Evolutionary conservation across 2,888 invertebrate species (phyloP).

Genomic region (Sinodicranocentrus sp.): DNA sequence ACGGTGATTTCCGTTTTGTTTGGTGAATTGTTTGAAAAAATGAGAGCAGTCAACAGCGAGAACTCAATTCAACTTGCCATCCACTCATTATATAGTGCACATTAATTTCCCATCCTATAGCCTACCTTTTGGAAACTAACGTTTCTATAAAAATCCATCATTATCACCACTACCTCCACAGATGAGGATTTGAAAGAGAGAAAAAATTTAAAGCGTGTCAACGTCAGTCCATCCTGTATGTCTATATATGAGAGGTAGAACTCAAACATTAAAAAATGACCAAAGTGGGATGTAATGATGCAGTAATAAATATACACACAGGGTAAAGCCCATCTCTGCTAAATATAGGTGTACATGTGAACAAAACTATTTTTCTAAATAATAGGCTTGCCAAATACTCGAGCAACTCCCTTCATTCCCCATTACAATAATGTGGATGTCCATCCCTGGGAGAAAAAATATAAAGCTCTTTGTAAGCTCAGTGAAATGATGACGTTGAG

Average conservation of each 20-base stretch:
- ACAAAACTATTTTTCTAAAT: neutral
- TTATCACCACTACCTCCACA: no score
- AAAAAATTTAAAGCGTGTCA: neutral
- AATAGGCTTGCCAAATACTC: constrained; percentile 26
- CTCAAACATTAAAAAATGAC: no score
- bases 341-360: no score
- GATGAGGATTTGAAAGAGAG: no score
- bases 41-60: constrained; percentile 42
- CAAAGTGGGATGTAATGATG: no score
- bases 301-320: no score
- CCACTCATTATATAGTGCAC: constrained; percentile 5
- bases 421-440: neutral
- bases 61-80: constrained; percentile 40
- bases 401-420: constrained; percentile 8
- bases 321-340: no score
- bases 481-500: neutral
- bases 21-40: constrained; percentile 39
- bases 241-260: no score
- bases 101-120: constrained; percentile 33
- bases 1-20: constrained; percentile 63
- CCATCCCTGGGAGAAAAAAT: no score
- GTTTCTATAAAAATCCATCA: no score
- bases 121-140: no score
- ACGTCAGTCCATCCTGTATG: neutral
- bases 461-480: no score